A percentile compares a stretch with the other conserved stretches of the same genome.
phyloP scores from a whole-genome alignment of 2,888 invertebrate species.

The Cerceris rybyensis region DNA sequence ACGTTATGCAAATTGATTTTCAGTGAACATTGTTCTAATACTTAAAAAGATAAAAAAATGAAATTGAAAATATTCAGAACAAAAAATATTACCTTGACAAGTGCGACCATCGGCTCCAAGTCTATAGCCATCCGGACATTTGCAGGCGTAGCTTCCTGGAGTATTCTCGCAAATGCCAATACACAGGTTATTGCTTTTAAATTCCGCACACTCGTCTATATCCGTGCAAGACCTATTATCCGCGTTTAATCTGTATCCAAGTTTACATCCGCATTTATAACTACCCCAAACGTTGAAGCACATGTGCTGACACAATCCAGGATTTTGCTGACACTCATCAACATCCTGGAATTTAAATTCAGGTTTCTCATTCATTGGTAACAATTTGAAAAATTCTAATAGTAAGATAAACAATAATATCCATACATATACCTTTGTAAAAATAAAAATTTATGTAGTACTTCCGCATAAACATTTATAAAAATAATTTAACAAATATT shows the following conservation, averaged over 20 bases:
- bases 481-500: too few species aligned
- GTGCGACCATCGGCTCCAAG: conserved; percentile 89
- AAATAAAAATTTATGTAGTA: too few species aligned
- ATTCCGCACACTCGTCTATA: conserved; percentile 93
- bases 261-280: conserved; percentile 92
- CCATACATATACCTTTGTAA: too few species aligned
- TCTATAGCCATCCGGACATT: conserved; percentile 91
- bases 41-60: background rate
- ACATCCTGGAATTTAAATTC: conserved; percentile 83
- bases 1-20: background rate
- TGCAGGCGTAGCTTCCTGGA: conserved; percentile 92
- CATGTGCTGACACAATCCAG: conserved; percentile 90
- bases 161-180: conserved; percentile 92
- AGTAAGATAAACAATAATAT: too few species aligned
- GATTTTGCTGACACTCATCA: conserved; percentile 86
- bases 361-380: background rate
- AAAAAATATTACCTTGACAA: conserved; percentile 87
- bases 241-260: conserved; percentile 90
- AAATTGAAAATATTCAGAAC: background rate
- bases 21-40: background rate
- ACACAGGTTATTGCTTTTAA: conserved; percentile 88
- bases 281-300: conserved; percentile 96
- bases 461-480: too few species aligned
- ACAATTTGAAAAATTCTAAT: background rate
- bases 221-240: conserved; percentile 91